A percentile compares a stretch with the other conserved stretches of the same genome.
Evolutionary conservation across 1,140 invertebrate genomes (phyloP).

Genomic region (Drosophila bocqueti): DNA sequence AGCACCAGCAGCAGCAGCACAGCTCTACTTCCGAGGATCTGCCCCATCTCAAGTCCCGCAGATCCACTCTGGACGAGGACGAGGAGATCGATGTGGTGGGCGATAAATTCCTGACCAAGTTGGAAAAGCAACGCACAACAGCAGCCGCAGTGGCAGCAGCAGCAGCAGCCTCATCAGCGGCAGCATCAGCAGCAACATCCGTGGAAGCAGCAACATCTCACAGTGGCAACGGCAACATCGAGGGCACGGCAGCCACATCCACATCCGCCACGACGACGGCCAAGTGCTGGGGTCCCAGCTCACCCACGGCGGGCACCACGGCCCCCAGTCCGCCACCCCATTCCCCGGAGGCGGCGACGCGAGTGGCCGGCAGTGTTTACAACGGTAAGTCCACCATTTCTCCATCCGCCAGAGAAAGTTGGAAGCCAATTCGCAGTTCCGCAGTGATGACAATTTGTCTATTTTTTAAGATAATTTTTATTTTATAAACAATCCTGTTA

Average conservation of each 20-base stretch:
- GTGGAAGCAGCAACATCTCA: constrained; percentile 66
- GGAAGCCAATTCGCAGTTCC: too few species aligned
- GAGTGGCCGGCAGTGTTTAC: constrained; percentile 88
- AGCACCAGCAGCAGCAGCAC: constrained; percentile 40
- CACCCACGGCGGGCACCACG: constrained; percentile 90
- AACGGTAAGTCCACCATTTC: constrained; percentile 86
- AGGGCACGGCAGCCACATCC: constrained; percentile 58
- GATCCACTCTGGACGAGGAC: constrained; percentile 88
- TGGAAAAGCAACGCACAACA: constrained; percentile 85
- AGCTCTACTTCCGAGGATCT: constrained; percentile 58
- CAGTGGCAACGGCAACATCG: constrained; percentile 65
- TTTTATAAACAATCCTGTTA: too few species aligned
- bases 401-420: not conserved
- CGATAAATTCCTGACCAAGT: constrained; percentile 83
- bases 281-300: constrained; percentile 90
- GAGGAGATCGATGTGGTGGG: constrained; percentile 94
- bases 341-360: constrained; percentile 85
- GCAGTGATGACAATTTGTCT: not conserved
- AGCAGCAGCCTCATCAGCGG: constrained; percentile 24
- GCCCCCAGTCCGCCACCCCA: constrained; percentile 90
- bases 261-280: constrained; percentile 74
- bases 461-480: not conserved
- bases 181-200: constrained; percentile 60
- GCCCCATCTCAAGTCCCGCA: constrained; percentile 71
- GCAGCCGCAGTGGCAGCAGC: constrained; percentile 66